Evolutionary conservation across 2,113 vertebrate genomes (phyloP).

Genomic region (Oriolus oriolus): DNA sequence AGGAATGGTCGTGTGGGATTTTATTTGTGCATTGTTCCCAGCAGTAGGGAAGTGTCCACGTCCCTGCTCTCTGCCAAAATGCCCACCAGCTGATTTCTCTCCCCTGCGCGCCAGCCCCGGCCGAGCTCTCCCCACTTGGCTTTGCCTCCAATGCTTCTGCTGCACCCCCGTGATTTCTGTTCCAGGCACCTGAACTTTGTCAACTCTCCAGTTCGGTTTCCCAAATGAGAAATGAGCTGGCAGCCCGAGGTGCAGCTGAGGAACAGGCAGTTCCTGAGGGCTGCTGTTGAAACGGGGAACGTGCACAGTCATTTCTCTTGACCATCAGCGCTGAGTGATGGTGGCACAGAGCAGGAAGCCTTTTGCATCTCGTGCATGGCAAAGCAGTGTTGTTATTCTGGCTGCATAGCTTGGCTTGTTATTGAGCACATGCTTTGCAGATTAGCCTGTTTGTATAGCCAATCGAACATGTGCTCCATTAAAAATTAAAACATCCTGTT

Average conservation of each 20-base stretch:
- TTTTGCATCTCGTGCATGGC: conserved; percentile 32
- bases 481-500: conserved; percentile 89
- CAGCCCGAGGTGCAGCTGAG: neutral
- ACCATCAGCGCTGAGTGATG: neutral
- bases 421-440: conserved; percentile 87
- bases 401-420: conserved; percentile 75
- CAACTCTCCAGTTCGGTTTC: neutral
- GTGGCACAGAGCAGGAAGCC: conserved; percentile 4
- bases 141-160: neutral
- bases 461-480: conserved; percentile 89
- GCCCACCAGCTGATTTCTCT: neutral
- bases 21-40: neutral
- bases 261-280: conserved; percentile 13
- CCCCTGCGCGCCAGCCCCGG: rapidly evolving
- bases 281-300: neutral
- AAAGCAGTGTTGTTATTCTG: conserved; percentile 74
- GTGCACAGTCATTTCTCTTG: neutral
- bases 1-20: neutral
- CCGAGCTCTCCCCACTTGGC: neutral
- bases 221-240: neutral
- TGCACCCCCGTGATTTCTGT: neutral
- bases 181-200: conserved; percentile 28
- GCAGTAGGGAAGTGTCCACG: neutral
- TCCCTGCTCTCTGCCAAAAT: neutral
- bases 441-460: conserved; percentile 90